Base-by-base conservation (phyloP, 2,888 invertebrate genomes). In the Cosmopolites sordidus region DNA sequence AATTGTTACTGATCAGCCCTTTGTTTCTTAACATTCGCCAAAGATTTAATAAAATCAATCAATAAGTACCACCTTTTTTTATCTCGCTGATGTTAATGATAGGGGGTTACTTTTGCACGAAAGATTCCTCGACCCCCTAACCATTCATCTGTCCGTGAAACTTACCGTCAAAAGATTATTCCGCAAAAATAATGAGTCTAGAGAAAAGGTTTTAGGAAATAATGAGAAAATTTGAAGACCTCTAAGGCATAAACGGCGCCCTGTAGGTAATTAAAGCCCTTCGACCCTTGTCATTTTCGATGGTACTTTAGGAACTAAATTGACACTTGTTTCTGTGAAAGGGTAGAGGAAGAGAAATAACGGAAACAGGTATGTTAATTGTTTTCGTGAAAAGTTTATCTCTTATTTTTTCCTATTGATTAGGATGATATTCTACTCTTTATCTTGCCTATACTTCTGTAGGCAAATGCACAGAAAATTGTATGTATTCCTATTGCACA, bases 221-320 rank as follows among this genome's bases (percentile, higher is more conserved):
- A 49, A 50, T 47, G 45, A 47, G 50, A 55, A 56, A 42, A 48
- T 42, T 51, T 47, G 33, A 48, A 48, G 44, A 46, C 48, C 48
- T 55, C 51, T 40, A n/a, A 51, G 48, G 41, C 48, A 48, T 56
- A 51, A 5, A 56, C 51, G 56, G 56, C 51, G 48, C 51, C 55
- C 29, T 27, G 22, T 40, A 22, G 16, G 43, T 51, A 53, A 56
- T 56, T 56, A 56, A 55, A 48, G 38, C 30, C 44, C 49, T 33
- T 43, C 38, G 42, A 56, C 56, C 56, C 56, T 49, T 56, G 56
- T 56, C 56, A 56, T 37, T 56, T 33, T 39, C 33, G 42, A 56
- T 39, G 56, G 48, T 56, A 29, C 51, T 56, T 8, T 3, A 5
- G 3, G 22, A 22, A 8, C 4, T 5, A 22, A 5, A 22, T 22